Conservation (phyloP, 2,113 vertebrate species). For the Cygnus buccinator region DNA sequence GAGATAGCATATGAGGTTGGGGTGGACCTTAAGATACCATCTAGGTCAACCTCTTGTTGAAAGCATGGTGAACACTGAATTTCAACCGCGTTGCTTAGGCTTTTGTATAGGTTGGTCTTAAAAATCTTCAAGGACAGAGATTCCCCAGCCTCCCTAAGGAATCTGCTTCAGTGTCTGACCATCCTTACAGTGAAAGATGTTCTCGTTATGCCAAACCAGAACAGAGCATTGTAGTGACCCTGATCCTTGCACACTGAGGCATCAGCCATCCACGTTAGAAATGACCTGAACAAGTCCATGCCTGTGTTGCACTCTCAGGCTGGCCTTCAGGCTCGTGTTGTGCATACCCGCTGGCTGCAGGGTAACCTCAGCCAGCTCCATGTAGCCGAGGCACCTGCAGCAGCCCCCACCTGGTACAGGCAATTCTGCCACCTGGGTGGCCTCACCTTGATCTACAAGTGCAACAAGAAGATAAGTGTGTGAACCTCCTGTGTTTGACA, state of each 20-base stretch:
- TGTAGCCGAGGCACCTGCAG: not conserved
- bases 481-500: not conserved
- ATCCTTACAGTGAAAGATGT: not conserved
- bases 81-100: not conserved
- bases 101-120: not conserved
- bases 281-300: not conserved
- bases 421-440: not conserved
- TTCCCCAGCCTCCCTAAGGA: not conserved
- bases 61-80: not conserved
- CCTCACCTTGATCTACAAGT: not conserved
- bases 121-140: not conserved
- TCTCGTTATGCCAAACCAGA: not conserved
- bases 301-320: not conserved
- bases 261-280: not conserved
- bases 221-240: not conserved
- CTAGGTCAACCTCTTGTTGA: not conserved
- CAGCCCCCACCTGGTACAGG: not conserved
- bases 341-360: not conserved
- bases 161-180: not conserved
- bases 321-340: fast-evolving
- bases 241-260: fast-evolving
- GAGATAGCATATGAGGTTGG: not conserved
- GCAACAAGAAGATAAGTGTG: not conserved
- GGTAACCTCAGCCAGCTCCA: not conserved
- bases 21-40: not conserved